Evolutionary conservation across 2,113 vertebrate species (phyloP).

Genomic region (Ptilorrhoa leucosticta): DNA sequence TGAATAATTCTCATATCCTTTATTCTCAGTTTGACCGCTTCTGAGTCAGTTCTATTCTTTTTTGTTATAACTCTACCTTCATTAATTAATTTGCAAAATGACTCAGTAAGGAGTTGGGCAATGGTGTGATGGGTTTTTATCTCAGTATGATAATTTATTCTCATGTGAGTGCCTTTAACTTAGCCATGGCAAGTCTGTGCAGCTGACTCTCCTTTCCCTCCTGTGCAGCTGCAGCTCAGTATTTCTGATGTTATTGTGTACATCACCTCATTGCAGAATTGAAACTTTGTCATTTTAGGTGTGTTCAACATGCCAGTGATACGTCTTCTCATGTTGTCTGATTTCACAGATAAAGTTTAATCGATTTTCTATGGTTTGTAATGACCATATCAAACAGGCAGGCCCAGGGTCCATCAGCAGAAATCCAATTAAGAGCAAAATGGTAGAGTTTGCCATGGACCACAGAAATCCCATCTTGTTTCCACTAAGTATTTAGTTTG

Average conservation of each 20-base stretch:
- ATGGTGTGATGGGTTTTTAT: background rate
- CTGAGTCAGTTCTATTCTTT: background rate
- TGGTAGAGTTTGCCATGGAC: background rate
- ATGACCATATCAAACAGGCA: background rate
- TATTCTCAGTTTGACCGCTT: background rate
- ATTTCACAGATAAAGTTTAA: background rate
- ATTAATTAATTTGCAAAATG: background rate
- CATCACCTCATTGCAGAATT: background rate
- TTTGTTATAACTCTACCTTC: background rate
- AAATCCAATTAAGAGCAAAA: background rate
- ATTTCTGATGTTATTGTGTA: background rate
- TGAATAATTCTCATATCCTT: background rate
- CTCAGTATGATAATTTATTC: background rate
- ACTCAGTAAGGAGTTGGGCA: background rate
- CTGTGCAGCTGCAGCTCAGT: background rate
- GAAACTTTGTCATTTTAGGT: background rate
- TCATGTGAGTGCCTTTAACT: background rate
- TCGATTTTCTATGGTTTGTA: fast-evolving
- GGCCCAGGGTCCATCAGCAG: background rate
- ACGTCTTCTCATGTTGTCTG: background rate
- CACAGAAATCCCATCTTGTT: background rate
- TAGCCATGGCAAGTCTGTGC: fast-evolving
- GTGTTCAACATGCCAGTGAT: background rate
- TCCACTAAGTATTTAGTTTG: background rate
- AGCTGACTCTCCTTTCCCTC: background rate